These are phyloP conservation scores for Ophthalmolycus amberensis DNA, from an alignment of 2,113 vertebrate genomes.

Conservation along the genomic window DNA sequence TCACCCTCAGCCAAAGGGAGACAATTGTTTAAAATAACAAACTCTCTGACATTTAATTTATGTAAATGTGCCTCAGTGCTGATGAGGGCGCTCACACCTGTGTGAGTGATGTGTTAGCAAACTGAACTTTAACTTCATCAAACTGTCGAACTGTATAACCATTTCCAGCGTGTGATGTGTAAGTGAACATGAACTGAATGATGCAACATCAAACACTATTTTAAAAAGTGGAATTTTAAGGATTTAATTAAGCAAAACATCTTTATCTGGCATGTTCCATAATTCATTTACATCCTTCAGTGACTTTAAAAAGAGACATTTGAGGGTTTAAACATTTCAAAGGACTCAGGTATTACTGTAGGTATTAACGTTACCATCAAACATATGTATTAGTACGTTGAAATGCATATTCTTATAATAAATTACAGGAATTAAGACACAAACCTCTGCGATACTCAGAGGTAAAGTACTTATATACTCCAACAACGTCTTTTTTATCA, in stretches of 20 bases:
- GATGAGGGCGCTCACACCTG: neutral
- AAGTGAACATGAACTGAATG: neutral
- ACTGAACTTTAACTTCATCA: neutral
- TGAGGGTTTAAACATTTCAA: neutral
- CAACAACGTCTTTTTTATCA: slow-evolving; percentile 39
- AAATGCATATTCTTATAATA: neutral
- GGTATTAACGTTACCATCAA: slow-evolving; percentile 16
- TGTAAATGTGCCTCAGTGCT: neutral
- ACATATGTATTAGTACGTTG: slow-evolving; percentile 13
- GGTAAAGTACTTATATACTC: slow-evolving; percentile 5
- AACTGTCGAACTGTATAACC: neutral
- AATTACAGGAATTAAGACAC: neutral
- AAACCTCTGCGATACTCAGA: neutral
- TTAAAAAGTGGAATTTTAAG: neutral
- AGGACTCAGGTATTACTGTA: neutral
- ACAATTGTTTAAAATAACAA: neutral
- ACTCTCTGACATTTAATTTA: neutral
- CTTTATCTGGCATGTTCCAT: slow-evolving; percentile 13
- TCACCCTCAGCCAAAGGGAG: neutral
- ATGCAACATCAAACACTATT: neutral
- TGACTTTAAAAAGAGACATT: neutral
- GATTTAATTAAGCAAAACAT: slow-evolving; percentile 6
- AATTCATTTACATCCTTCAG: slow-evolving; percentile 11
- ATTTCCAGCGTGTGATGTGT: neutral
- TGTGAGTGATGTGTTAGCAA: neutral